Evolutionary conservation across 2,113 vertebrate genomes (phyloP), one percentile per base, ranked within the genome.

Genomic region (Halichoeres trimaculatus): DNA sequence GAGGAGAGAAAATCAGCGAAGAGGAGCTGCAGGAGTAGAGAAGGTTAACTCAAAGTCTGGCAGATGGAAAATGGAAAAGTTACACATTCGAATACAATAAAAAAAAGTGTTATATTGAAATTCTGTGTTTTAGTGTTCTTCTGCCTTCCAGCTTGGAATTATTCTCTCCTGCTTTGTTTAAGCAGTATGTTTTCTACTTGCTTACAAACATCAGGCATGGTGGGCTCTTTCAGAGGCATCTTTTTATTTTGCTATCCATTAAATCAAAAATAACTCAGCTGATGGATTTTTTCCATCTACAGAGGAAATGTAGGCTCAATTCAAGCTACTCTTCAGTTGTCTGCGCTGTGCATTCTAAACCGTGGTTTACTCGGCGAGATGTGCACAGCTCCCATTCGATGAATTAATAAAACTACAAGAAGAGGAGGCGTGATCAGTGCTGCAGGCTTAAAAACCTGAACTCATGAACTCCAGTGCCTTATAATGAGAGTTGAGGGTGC

Each of bases 391-490:
- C 59, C 23, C 50, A 52, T 52, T 57, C 5, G 4, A 81, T 87
- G 74, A 90, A 87, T 87, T 87, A 88, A 74, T 83, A 81, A 86
- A 78, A 78, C 23, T 40, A 66, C 63, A 69, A 66, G 40, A 59
- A 63, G 4, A 61, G 8, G 64, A 71, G 55, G 34, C 54, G 70
- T 55, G 41, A 24, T 80, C 22, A 43, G 23, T 14, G 40, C 58
- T 61, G 47, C 23, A 36, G 48, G 53, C 48, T 58, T 20, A 1
- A 3, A 63, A 40, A 23, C 50, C 60, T 68, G 35, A 74, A 77
- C 50, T 72, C 26, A 52, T 63, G 61, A 83, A 61, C 64, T 74
- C 17, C 10, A 36, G 23, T 60, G 45, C 55, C 64, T 47, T 22
- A 52, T 74, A 78, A 71, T 66, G 20, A 70, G 34, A 2, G 19